Evolutionary conservation across 2,888 invertebrate species (phyloP).

Genomic region (Trissonchulus sp.): DNA sequence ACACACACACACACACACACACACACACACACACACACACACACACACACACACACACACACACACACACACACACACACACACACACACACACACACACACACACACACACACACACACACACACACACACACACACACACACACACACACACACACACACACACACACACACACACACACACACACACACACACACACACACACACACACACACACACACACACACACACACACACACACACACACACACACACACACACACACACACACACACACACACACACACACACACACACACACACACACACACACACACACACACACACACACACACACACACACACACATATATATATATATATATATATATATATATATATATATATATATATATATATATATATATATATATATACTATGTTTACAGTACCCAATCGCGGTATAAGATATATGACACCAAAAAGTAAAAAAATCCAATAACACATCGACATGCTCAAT

Average conservation of each 20-base stretch:
- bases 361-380: not conserved
- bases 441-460: too few species aligned
- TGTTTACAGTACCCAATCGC: too few species aligned
- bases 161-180: conserved; percentile 8
- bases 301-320: conserved; percentile 4
- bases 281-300: conserved; percentile 8
- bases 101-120: conserved; percentile 8
- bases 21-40: conserved; percentile 8
- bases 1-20: conserved; percentile 8
- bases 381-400: not conserved
- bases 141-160: conserved; percentile 8
- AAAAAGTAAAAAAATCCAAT: too few species aligned
- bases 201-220: conserved; percentile 8
- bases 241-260: conserved; percentile 8
- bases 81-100: conserved; percentile 8
- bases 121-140: conserved; percentile 8
- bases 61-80: conserved; percentile 8
- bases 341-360: not conserved
- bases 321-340: conserved; percentile 8
- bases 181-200: conserved; percentile 3
- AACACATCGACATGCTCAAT: too few species aligned
- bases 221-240: conserved; percentile 8
- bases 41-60: conserved; percentile 8
- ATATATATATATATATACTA: not conserved
- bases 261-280: conserved; percentile 8